These are phyloP conservation scores for Latrodectus elegans DNA, from an alignment of 2,888 invertebrate species.

Conservation along the genomic window DNA sequence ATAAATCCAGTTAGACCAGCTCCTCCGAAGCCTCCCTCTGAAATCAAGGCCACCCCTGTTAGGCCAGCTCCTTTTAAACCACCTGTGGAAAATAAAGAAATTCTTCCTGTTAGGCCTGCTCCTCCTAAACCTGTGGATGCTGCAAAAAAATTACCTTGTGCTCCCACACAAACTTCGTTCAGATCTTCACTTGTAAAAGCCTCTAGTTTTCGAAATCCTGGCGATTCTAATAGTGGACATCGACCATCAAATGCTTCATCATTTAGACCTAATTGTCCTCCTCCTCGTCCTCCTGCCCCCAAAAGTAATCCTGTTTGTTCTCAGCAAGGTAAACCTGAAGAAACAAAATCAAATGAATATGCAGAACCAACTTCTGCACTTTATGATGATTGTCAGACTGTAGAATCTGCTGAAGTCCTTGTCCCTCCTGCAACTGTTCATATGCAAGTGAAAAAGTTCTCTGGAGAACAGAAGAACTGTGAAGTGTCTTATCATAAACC, in stretches of 20 bases:
- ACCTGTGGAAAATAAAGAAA: too few relatives aligned
- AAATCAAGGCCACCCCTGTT: slow-evolving; percentile 24
- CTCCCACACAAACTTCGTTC: too few relatives aligned
- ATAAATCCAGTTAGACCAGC: slow-evolving; percentile 65
- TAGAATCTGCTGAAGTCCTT: slow-evolving; percentile 48
- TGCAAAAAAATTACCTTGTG: background rate
- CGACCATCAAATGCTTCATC: slow-evolving; percentile 86
- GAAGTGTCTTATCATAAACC: background rate
- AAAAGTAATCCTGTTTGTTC: background rate
- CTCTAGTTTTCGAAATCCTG: slow-evolving; percentile 38
- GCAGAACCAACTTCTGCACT: slow-evolving; percentile 45
- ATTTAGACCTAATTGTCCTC: slow-evolving; percentile 82
- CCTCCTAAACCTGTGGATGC: slow-evolving; percentile 26
- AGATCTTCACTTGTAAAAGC: too few relatives aligned
- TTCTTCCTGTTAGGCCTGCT: background rate
- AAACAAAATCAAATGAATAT: slow-evolving; percentile 39
- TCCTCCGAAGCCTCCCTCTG: slow-evolving; percentile 65
- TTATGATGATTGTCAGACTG: slow-evolving; percentile 61
- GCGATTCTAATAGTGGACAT: background rate
- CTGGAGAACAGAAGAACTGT: too few relatives aligned
- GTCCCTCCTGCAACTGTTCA: slow-evolving; percentile 51
- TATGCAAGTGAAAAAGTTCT: slow-evolving; percentile 9
- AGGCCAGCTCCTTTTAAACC: too few relatives aligned
- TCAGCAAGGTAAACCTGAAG: slow-evolving; percentile 26
- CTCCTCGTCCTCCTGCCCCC: slow-evolving; percentile 74